Conservation (phyloP, 2,888 invertebrate species). For the Boloria euphrosyne region DNA sequence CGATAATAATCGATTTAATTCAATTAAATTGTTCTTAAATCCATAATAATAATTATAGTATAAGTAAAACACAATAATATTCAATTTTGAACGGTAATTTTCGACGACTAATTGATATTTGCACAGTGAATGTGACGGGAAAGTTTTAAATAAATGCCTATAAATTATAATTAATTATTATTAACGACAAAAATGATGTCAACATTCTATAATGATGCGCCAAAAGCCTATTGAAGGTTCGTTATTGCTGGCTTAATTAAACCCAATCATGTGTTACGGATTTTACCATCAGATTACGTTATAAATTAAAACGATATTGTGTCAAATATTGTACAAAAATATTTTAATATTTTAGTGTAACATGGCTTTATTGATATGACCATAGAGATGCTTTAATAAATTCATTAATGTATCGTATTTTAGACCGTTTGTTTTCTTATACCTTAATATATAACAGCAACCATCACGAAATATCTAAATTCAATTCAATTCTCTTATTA, state of each 20-base stretch:
- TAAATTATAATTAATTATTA: slow-evolving; percentile 31
- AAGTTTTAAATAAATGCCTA: slow-evolving; percentile 17
- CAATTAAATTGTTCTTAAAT: no score
- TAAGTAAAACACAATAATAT: slow-evolving; percentile 12
- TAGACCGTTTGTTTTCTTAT: not conserved
- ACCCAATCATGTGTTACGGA: slow-evolving; percentile 44
- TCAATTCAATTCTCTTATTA: no score
- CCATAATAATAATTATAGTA: not conserved
- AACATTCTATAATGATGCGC: slow-evolving; percentile 36
- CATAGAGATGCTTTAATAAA: not conserved
- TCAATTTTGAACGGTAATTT: slow-evolving; percentile 14
- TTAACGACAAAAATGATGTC: slow-evolving; percentile 37
- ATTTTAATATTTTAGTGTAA: slow-evolving; percentile 5
- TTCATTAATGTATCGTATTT: not conserved
- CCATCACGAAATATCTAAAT: no score
- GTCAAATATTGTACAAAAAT: slow-evolving; percentile 21
- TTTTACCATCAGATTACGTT: slow-evolving; percentile 39
- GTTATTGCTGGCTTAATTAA: slow-evolving; percentile 45
- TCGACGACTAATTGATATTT: slow-evolving; percentile 15
- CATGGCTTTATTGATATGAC: no score
- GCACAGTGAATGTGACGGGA: slow-evolving; percentile 6
- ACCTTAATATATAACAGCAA: no score
- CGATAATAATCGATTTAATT: no score
- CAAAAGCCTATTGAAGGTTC: slow-evolving; percentile 40
- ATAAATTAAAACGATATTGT: slow-evolving; percentile 36